A percentile compares a stretch with the other conserved stretches of the same genome.
Evolutionary conservation across 2,113 vertebrate species (phyloP).

Genomic region (Pampusana beccarii): DNA sequence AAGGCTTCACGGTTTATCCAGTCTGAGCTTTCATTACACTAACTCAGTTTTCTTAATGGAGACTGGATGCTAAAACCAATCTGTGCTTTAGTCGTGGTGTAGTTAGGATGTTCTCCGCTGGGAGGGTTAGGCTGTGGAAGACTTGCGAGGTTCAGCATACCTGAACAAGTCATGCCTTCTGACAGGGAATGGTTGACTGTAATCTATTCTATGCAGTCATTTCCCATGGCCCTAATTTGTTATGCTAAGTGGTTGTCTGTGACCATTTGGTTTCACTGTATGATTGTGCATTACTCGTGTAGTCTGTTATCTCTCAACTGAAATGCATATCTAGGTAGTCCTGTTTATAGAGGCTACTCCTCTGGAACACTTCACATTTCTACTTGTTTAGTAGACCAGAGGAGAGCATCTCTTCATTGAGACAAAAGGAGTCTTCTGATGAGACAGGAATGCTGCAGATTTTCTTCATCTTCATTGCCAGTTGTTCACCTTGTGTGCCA

Average conservation of each 20-base stretch:
- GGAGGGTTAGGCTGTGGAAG: background rate
- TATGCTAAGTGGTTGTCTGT: background rate
- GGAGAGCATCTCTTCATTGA: background rate
- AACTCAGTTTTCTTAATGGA: background rate
- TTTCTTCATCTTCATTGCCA: background rate
- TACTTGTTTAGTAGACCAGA: background rate
- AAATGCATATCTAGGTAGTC: background rate
- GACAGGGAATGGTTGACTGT: background rate
- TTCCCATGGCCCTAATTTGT: background rate
- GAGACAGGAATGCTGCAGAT: background rate
- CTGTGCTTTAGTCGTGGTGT: background rate
- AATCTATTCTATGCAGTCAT: background rate
- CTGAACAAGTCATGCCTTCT: background rate
- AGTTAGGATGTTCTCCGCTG: background rate
- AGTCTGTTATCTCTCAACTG: background rate
- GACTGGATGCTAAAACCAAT: background rate
- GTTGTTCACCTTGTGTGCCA: background rate
- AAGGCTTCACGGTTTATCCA: background rate
- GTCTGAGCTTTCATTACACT: background rate
- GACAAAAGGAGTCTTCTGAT: background rate
- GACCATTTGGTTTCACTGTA: background rate
- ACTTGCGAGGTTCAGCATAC: fast-evolving
- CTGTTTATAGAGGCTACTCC: background rate
- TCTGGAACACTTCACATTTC: background rate
- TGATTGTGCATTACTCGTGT: background rate